Evolutionary conservation across 1,140 invertebrate species (phyloP).

Genomic region (Drosophila tristis): DNA sequence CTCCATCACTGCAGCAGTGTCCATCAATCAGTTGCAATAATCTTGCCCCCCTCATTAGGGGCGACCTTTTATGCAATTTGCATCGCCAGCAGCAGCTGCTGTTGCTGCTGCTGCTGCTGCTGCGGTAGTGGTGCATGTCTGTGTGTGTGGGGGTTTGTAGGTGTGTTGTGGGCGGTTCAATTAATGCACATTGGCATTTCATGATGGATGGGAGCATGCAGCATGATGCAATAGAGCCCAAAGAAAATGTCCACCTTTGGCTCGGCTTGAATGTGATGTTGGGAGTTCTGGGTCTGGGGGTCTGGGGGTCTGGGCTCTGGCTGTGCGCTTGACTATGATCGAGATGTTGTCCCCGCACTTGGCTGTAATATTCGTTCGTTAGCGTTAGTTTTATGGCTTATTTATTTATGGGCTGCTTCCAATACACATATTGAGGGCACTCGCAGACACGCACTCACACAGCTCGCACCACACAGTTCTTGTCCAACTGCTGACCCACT

Average conservation of each 20-base stretch:
- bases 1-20: constrained; percentile 11
- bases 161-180: constrained; percentile 3
- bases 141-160: neutral
- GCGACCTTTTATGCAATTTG: constrained; percentile 34
- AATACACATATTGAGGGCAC: constrained; percentile 58
- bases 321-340: constrained; percentile 21
- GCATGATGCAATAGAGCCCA: constrained; percentile 7
- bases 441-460: constrained; percentile 31
- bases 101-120: too few relatives aligned
- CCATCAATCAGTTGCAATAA: constrained; percentile 29
- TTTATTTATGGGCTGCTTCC: constrained; percentile 51
- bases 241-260: too few relatives aligned
- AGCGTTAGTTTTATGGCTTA: constrained; percentile 46
- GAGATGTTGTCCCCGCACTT: constrained; percentile 18
- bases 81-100: constrained; percentile 8
- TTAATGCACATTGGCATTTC: constrained; percentile 42
- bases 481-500: constrained; percentile 32
- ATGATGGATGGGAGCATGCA: constrained; percentile 23
- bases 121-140: too few relatives aligned
- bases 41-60: constrained; percentile 1
- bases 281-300: neutral
- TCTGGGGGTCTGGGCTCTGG: neutral
- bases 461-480: neutral
- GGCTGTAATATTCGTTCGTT: constrained; percentile 27
- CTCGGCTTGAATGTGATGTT: too few relatives aligned